These are phyloP conservation scores for Microctonus aethiopoides DNA, from an alignment of 2,888 invertebrate genomes.

Conservation along the genomic window DNA sequence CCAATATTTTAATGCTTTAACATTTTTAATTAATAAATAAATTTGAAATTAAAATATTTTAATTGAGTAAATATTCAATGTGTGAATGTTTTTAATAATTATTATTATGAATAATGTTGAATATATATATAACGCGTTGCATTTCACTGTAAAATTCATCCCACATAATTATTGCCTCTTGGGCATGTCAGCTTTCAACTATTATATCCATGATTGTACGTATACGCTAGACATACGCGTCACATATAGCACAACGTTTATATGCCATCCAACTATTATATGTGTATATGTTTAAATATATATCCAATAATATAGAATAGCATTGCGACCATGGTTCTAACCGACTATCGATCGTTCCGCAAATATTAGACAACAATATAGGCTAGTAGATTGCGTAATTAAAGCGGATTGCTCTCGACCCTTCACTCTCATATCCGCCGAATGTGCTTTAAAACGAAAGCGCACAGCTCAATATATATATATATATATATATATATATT, in stretches of 20 bases:
- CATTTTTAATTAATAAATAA: not conserved
- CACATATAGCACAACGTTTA: too few relatives aligned
- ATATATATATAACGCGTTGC: too few relatives aligned
- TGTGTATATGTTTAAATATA: not conserved
- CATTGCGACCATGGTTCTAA: constrained; percentile 2
- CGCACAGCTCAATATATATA: not conserved
- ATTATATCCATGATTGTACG: too few relatives aligned
- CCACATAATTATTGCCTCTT: too few relatives aligned
- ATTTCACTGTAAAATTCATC: too few relatives aligned
- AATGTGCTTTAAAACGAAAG: constrained; percentile 19
- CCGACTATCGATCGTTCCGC: constrained; percentile 51
- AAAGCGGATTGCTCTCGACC: constrained; percentile 41
- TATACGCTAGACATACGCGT: too few relatives aligned
- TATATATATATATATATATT: not conserved
- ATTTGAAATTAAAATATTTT: not conserved
- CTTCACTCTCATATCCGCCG: constrained; percentile 32
- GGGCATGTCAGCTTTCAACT: too few relatives aligned
- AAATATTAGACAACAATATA: constrained; percentile 52
- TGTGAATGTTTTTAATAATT: not conserved
- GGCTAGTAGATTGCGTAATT: constrained; percentile 51
- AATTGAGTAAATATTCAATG: not conserved
- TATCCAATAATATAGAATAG: not conserved
- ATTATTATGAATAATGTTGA: not conserved
- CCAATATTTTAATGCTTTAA: not conserved
- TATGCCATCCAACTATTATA: not conserved